A percentile compares a stretch with the other conserved stretches of the same genome.
Evolutionary conservation across 2,113 vertebrate species (phyloP).

Genomic region (Mobula birostris): DNA sequence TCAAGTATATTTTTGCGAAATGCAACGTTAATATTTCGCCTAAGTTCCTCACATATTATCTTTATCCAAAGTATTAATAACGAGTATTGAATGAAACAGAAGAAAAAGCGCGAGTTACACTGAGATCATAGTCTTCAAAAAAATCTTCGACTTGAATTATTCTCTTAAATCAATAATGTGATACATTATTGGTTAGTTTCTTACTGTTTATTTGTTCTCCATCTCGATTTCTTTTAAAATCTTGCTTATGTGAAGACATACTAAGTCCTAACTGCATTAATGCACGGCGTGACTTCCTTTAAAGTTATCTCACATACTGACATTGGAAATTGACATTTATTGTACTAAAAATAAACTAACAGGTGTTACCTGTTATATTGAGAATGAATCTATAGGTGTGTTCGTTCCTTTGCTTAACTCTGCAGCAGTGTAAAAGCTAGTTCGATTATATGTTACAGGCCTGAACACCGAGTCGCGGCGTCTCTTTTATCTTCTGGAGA

Average conservation of each 20-base stretch:
- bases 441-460: neutral
- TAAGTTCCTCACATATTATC: neutral
- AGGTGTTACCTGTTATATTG: neutral
- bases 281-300: neutral
- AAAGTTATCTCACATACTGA: neutral
- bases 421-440: neutral
- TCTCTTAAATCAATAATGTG: neutral
- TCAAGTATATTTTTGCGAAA: neutral
- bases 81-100: neutral
- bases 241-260: neutral
- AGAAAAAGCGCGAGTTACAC: neutral
- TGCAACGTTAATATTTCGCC: neutral
- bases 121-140: neutral
- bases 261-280: neutral
- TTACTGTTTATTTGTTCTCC: neutral
- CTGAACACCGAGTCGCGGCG: neutral
- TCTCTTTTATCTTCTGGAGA: neutral
- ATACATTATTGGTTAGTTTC: neutral
- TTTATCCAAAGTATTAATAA: neutral
- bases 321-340: constrained; percentile 2
- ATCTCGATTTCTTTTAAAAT: neutral
- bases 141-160: neutral
- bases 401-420: neutral
- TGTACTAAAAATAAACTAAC: neutral
- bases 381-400: neutral